A percentile compares a stretch with the other conserved stretches of the same genome.
Conservation (phyloP, 92 coral and sea anemone genomes). For the Porites rus region DNA sequence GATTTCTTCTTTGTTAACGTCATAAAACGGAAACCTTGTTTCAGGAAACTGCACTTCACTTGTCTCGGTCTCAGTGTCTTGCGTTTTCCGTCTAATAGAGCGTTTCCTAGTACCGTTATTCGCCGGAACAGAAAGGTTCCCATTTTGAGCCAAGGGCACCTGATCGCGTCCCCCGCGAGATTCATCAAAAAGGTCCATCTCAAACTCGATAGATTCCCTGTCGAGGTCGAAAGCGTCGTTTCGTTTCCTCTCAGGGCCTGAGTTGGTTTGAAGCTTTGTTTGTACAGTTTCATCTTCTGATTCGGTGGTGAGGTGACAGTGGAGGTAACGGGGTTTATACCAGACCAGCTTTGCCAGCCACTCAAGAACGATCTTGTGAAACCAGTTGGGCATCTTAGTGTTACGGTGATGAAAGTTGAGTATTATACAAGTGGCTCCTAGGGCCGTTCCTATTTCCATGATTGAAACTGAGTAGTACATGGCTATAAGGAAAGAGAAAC, state of each 20-base stretch:
- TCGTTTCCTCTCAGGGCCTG: slow-evolving; percentile 67
- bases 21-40: slow-evolving; percentile 47
- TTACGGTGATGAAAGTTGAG: slow-evolving; percentile 88
- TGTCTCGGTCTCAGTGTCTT: slow-evolving; percentile 65
- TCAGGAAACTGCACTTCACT: slow-evolving; percentile 51
- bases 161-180: slow-evolving; percentile 73
- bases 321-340: slow-evolving; percentile 72
- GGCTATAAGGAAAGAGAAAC: slow-evolving; percentile 50
- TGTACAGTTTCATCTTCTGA: slow-evolving; percentile 68
- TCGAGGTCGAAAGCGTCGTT: slow-evolving; percentile 82
- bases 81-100: slow-evolving; percentile 68
- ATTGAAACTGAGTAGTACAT: slow-evolving; percentile 95
- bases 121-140: slow-evolving; percentile 71
- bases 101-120: slow-evolving; percentile 63
- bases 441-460: slow-evolving; percentile 95
- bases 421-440: slow-evolving; percentile 89
- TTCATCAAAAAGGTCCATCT: slow-evolving; percentile 80
- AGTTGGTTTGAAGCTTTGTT: slow-evolving; percentile 65
- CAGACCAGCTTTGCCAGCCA: slow-evolving; percentile 86
- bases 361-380: slow-evolving; percentile 77
- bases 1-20: slow-evolving; percentile 69
- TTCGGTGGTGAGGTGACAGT: not conserved
- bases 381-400: slow-evolving; percentile 90
- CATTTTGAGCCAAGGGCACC: slow-evolving; percentile 78
- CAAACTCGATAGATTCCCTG: slow-evolving; percentile 86